Conservation (phyloP, 2,113 vertebrate species). For the Athene cunicularia region DNA sequence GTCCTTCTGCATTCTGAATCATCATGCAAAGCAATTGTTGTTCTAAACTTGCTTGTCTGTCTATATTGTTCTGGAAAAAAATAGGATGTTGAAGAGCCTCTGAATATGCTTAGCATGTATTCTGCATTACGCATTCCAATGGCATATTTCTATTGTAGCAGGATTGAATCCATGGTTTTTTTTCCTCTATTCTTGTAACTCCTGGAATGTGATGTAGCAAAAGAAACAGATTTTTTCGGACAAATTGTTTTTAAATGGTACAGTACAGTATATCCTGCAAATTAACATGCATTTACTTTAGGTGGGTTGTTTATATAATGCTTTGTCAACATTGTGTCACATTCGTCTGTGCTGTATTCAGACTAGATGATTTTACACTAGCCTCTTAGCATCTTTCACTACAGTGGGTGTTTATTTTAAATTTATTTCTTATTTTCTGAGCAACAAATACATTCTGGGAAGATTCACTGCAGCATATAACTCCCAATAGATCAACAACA, state of each 20-base stretch:
- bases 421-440: conserved; percentile 15
- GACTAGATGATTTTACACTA: background rate
- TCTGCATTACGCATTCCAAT: background rate
- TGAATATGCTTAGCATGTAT: background rate
- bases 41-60: background rate
- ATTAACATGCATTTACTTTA: background rate
- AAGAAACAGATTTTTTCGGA: background rate
- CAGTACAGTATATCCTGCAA: background rate
- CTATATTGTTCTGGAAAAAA: background rate
- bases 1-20: background rate
- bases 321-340: background rate
- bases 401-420: background rate
- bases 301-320: background rate
- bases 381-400: background rate
- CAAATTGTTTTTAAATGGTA: background rate
- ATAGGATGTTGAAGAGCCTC: background rate
- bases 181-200: background rate
- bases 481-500: background rate
- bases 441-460: background rate
- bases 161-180: background rate
- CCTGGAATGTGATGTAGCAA: background rate
- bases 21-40: background rate
- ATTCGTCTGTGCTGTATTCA: background rate
- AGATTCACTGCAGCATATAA: background rate
- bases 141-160: background rate